Conservation (phyloP, 2,113 vertebrate species). For the Colistium nudipinnis region DNA sequence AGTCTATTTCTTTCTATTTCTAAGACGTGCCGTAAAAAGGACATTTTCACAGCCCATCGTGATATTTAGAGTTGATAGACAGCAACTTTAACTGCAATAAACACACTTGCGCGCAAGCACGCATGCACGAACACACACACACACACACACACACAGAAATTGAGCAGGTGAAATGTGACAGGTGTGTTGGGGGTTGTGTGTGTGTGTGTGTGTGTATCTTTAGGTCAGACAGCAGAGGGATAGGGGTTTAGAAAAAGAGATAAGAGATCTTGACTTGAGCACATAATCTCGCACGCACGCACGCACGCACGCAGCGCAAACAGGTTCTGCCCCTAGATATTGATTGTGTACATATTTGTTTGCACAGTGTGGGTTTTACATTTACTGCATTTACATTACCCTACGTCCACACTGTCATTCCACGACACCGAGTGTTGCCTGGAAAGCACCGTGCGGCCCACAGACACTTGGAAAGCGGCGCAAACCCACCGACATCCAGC, state of each 20-base stretch:
- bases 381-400: no score
- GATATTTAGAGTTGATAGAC: neutral
- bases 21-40: neutral
- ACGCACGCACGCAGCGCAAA: slow-evolving; percentile 22
- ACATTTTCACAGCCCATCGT: neutral
- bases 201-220: slow-evolving; percentile 41
- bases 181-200: slow-evolving; percentile 52
- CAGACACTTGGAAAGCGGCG: no score
- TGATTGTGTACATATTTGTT: slow-evolving; percentile 42
- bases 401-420: no score
- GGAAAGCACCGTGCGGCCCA: no score
- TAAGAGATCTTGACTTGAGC: slow-evolving; percentile 32
- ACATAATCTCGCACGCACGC: slow-evolving; percentile 13
- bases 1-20: no score
- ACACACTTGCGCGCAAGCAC: neutral
- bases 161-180: slow-evolving; percentile 52
- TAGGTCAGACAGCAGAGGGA: slow-evolving; percentile 13
- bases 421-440: no score
- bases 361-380: no score
- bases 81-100: neutral
- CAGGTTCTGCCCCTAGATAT: slow-evolving; percentile 32
- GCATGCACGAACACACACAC: slow-evolving; percentile 8
- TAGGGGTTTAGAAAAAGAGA: slow-evolving; percentile 31
- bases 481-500: no score
- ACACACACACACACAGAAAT: slow-evolving; percentile 8